Conservation (phyloP, 2,113 vertebrate genomes). For the Menura novaehollandiae region DNA sequence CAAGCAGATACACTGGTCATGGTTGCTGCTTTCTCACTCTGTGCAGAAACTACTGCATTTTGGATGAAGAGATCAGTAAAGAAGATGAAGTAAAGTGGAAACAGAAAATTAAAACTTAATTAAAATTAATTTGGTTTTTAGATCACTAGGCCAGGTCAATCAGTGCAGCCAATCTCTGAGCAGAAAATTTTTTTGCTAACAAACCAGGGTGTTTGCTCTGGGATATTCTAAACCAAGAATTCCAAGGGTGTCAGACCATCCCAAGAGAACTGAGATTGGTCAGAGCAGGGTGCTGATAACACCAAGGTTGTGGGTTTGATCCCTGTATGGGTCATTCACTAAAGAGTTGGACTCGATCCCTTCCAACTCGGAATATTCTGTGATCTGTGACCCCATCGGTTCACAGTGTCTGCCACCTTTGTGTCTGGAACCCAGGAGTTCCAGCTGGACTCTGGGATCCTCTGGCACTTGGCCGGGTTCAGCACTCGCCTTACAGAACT, state of each 20-base stretch:
- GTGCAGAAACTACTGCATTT: not conserved
- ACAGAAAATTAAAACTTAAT: not conserved
- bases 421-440: not conserved
- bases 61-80: not conserved
- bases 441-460: no score
- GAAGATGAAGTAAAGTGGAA: not conserved
- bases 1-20: rapidly evolving
- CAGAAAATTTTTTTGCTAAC: not conserved
- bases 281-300: not conserved
- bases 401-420: not conserved
- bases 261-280: not conserved
- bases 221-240: not conserved
- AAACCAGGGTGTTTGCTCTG: not conserved
- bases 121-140: not conserved
- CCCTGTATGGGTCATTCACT: no score
- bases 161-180: not conserved
- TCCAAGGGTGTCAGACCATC: not conserved
- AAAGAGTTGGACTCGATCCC: not conserved
- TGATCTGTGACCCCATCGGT: no score
- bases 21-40: not conserved
- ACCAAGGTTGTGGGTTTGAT: not conserved
- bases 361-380: no score
- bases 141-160: not conserved
- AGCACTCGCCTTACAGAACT: not conserved
- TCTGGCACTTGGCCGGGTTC: not conserved